Base-by-base conservation (phyloP, 2,888 invertebrate genomes). In the Rosalia funebris region DNA sequence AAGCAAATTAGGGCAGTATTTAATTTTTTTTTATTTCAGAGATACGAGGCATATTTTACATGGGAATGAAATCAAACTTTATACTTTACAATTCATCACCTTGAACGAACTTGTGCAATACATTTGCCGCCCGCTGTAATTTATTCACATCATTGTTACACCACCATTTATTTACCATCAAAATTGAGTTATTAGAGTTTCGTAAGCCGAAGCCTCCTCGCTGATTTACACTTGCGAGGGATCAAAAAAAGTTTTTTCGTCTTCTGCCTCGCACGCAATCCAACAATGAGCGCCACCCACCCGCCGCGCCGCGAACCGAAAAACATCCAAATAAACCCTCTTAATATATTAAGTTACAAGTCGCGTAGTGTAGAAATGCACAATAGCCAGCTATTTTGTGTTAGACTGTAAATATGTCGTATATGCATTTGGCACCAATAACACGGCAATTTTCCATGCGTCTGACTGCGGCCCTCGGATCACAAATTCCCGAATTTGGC, bases 401-500 rank as follows among this genome's bases (percentile, higher is more conserved):
- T 60, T 55, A 56, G 59, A 45, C 50, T 53, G 65, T 62, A 62
- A 62, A 65, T 65, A 65, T 62, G 65, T 62, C 63, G 61, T 53
- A 44, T 60, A 58, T 63, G 70, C 63, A 65, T 61, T 70, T 66
- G 70, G 70, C 68, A 70, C 57, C 62, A 60, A 64, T 62, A 59
- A 69, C 62, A 64, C 66, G 57, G 66, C 70, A 71, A 71, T 73
- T 73, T 71, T 69, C 68, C 61, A 58, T 68, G 68, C 68, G 63
- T 69, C 70, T 68, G 63, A 62, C 64, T 57, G 60, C 61, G 54
- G 62, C 41, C 37, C 63, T 47, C 46, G 65, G 61, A 63, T 71
- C 69, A 62, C 71, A 70, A 72, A 71, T 72, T 69, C 69, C 50
- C 63, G 59, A 68, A 56, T 73, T 72, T 66, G 63, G 70, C 65